Evolutionary conservation across 2,113 vertebrate genomes (phyloP).

Genomic region (Aldabrachelys gigantea): DNA sequence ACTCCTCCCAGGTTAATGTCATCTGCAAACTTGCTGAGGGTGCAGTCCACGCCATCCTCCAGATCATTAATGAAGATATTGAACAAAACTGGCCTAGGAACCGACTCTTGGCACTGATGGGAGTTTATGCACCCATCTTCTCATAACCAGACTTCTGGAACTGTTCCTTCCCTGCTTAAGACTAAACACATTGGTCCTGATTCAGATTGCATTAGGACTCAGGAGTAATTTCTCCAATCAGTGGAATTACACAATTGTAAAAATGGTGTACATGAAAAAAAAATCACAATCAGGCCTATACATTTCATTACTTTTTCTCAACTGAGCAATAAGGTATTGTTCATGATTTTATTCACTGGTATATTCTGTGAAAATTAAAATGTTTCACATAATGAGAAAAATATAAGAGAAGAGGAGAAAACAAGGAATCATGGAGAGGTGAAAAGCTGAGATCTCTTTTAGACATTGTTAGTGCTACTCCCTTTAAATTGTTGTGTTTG

Average conservation of each 20-base stretch:
- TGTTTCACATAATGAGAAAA: background rate
- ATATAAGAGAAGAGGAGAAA: background rate
- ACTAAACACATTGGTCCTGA: background rate
- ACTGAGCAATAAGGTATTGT: background rate
- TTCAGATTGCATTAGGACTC: background rate
- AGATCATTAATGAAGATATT: too few relatives aligned
- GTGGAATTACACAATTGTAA: background rate
- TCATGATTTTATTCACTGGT: background rate
- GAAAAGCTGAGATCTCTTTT: constrained; percentile 23
- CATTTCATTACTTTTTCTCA: background rate
- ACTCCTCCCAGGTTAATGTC: too few relatives aligned
- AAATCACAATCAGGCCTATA: background rate
- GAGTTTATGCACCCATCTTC: background rate
- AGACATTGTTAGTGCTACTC: constrained; percentile 18
- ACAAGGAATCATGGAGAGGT: background rate
- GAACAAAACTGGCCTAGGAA: too few relatives aligned
- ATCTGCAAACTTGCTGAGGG: too few relatives aligned
- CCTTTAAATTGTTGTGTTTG: constrained; percentile 29
- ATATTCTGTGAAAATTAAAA: constrained; percentile 32
- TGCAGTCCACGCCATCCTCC: too few relatives aligned
- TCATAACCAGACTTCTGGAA: background rate
- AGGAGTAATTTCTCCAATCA: background rate
- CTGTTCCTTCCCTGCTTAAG: background rate
- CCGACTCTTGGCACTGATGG: background rate
- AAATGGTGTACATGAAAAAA: background rate